These are phyloP conservation scores for Heterotilapia buettikoferi DNA, from an alignment of 2,113 vertebrate genomes.

Conservation along the genomic window DNA sequence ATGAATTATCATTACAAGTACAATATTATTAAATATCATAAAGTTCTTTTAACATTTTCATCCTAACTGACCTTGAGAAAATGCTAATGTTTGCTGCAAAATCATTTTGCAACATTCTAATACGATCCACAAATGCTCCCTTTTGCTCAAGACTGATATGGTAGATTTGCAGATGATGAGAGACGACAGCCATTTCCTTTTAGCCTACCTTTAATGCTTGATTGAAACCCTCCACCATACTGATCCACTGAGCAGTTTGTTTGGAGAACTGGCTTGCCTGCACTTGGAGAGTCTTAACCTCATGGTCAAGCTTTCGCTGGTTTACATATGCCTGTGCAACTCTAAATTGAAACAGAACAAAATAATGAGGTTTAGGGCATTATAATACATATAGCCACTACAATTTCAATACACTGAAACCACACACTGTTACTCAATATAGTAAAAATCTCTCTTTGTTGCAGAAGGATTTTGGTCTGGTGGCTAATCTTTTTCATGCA, in stretches of 20 bases:
- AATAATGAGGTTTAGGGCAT: background rate
- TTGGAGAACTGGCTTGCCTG: slow-evolving; percentile 92
- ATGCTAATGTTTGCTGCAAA: background rate
- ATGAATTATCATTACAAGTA: background rate
- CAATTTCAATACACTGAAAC: background rate
- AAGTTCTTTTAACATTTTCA: background rate
- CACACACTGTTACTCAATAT: background rate
- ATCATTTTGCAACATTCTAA: background rate
- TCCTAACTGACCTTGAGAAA: background rate
- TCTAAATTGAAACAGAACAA: slow-evolving; percentile 49
- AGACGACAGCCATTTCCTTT: background rate
- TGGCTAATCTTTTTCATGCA: slow-evolving; percentile 2
- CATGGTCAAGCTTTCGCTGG: slow-evolving; percentile 92
- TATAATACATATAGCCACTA: background rate
- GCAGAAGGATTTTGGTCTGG: background rate
- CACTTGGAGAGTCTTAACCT: slow-evolving; percentile 91
- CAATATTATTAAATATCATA: background rate
- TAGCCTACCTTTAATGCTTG: slow-evolving; percentile 85
- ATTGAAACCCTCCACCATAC: slow-evolving; percentile 95
- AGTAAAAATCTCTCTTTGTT: background rate
- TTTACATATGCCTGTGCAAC: slow-evolving; percentile 94
- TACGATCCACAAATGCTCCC: background rate
- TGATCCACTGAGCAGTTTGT: slow-evolving; percentile 93
- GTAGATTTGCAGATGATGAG: background rate
- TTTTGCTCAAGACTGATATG: background rate